Evolutionary conservation across 2,888 invertebrate genomes (phyloP), one percentile per base, ranked within the genome.

Genomic region (Drosophila buzzatii): DNA sequence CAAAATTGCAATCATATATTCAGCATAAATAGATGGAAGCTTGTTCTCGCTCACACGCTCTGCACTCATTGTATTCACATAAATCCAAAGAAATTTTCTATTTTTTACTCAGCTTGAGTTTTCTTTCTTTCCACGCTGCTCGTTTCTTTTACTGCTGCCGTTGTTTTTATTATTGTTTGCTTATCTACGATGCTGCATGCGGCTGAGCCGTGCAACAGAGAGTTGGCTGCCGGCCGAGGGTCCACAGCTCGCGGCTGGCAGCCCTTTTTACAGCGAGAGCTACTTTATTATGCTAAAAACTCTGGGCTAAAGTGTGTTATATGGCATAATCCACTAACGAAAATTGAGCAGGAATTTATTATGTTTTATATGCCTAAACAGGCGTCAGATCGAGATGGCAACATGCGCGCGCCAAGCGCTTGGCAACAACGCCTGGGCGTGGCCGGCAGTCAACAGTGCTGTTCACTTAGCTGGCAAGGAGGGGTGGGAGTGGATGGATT

Each of bases 281-380:
- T 79, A 79, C 82, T 85, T 85, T 82, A 82, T 82, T 87, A 85
- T 87, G 85, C 85, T 87, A 81, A 85, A 87, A 87, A 85, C 76
- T 85, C 76, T 69, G 80, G 63, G 78, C 82, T 69, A 87, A 84
- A 87, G 87, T 85, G 87, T 87, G 82, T 85, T 87, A 82, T 86
- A 87, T 85, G 78, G 88, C 86, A 85, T 85, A 85, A 85, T 85
- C 85, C 88, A 88, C 88, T 83, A 85, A 88, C 85, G 85, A 85
- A 88, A 88, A 85, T 88, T 85, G 85, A 83, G 85, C 86, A 72
- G 77, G 79, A 88, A 85, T 88, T 88, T 85, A 85, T 88, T 84
- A 84, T 85, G 84, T 84, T 87, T 82, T 81, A 79, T 77, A 78
- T 79, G 77, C 79, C 79, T 77, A 78, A 77, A 75, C 79, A 71